Percentiles rank a stretch among this genome's conserved stretches.
phyloP scores from a whole-genome alignment of 2,113 vertebrate genomes.

The Danionella cerebrum region DNA sequence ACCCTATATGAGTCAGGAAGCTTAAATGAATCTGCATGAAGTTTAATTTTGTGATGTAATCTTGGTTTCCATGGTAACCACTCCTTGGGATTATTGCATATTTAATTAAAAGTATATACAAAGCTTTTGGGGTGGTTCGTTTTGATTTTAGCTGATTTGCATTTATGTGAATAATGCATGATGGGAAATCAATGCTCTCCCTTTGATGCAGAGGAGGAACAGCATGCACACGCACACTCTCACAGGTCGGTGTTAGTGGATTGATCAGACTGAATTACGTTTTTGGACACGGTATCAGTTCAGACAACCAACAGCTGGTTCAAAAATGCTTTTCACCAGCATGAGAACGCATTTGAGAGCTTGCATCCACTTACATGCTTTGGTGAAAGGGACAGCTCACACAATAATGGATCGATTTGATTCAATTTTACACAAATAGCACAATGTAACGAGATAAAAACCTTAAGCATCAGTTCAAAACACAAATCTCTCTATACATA shows the following conservation, averaged over 20 bases:
- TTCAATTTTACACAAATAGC: too few species aligned
- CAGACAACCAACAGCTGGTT: conserved; percentile 7
- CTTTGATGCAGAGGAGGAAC: conserved; percentile 23
- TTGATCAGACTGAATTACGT: conserved; percentile 19
- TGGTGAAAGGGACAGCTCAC: too few species aligned
- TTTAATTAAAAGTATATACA: conserved; percentile 27
- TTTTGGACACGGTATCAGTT: neutral
- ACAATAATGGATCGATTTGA: too few species aligned
- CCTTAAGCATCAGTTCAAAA: too few species aligned
- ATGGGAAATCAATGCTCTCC: conserved; percentile 33
- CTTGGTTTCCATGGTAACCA: conserved; percentile 28
- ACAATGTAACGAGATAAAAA: too few species aligned
- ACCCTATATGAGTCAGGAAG: neutral
- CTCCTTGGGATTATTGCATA: neutral
- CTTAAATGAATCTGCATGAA: neutral
- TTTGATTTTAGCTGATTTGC: conserved; percentile 32
- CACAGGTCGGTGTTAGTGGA: conserved; percentile 6
- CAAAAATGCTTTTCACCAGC: neutral
- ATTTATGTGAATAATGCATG: conserved; percentile 49
- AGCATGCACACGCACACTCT: conserved; percentile 23
- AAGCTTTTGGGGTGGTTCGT: conserved; percentile 11
- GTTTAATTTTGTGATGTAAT: conserved; percentile 16
- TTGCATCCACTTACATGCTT: neutral
- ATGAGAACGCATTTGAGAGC: neutral
- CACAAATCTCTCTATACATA: too few species aligned